Base-by-base conservation (phyloP, 2,797 vertebrate species). In the Picus viridis region DNA sequence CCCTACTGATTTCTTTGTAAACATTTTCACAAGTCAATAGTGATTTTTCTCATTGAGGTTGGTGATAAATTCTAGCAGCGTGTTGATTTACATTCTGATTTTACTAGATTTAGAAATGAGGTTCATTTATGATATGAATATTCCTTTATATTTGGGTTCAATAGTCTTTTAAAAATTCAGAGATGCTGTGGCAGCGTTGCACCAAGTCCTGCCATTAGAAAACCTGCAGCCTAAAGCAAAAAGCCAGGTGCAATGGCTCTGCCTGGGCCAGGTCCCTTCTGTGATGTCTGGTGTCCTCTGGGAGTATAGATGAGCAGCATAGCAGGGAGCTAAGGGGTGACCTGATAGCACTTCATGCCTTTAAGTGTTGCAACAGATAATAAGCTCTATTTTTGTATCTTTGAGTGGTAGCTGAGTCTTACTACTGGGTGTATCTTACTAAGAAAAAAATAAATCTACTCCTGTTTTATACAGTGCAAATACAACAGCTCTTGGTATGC, bases 371-470 rank as follows among this genome's bases (percentile, higher is more conserved):
- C 83, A 34, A 92, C 84, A 97, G 97, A 97, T 98, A 98, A 98
- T 95, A 97, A 97, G 96, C 96, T 97, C 95, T 94, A 62, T 94
- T 97, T 97, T 97, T 65, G 53, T n/a, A 29, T 47, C 45, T 75
- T 23, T 32, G 76, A 56, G 95, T 98, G 97, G 97, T 98, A 97
- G 94, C 92, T 96, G 77, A 78, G 82, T 92, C 96, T 97, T 96
- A 92, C 96, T 96, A 92, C 89, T 79, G 95, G 94, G 78, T 96
- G 77, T 95, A 58, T 94, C 83, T 83, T 94, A 95, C 96, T 89
- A 49, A 3, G 8, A 49, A 47, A 20, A 47, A 47, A 47, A 47
- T 3, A 16, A 43, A 43, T 8, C 41, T 43, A 51, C 12, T 51
- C 49, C 88, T 41, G n/a, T 92, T 54, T 92, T 87, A 79, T 59